Base-by-base conservation (phyloP, 2,888 invertebrate species). In the Argynnis bischoffii region DNA sequence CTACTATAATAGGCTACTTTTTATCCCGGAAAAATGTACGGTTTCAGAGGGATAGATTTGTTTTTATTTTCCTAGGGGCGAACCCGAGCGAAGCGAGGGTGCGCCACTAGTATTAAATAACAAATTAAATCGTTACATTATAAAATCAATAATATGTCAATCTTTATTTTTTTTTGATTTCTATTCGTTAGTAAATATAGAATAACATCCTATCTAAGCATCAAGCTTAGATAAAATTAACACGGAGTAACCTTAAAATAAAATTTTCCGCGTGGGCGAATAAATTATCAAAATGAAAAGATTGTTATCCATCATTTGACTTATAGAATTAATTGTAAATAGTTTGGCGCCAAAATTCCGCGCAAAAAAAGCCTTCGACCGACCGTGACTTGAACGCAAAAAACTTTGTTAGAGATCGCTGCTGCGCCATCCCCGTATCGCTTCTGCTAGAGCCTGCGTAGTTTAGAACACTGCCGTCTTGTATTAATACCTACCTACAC, bases 311-410 rank as follows among this genome's bases (percentile, higher is more conserved):
- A 72, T 69, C 63, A 67, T 67, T 63, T 69, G 64, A 57, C 64
- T 63, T 67, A 59, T 60, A 66, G 55, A 71, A 67, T 71, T 57
- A 54, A 72, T 71, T 68, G 64, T 69, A 68, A 71, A 71, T 71
- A 66, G 66, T 72, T 72, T 84, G 92, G 92, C 92, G 92, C 92
- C 89, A 86, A 92, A 90, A 91, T 90, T 88, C 86, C 86, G 81
- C 79, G 79, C 83, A 92, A 91, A 91, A 26, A 91, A 92, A 82
- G 72, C 78, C 76, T 75, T 77, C 86, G 90, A 89, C 86, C 92
- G 92, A 82, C 91, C 92, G 79, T 92, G 92, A 92, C 91, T 88
- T 78, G 70, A 60, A 55, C 53, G 66, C 69, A 78, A 81, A 86
- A 85, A 85, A 88, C 87, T 81, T 72, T 55, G 57, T 67, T 69